Percentiles rank a stretch among this genome's conserved stretches.
phyloP scores from a whole-genome alignment of 2,888 invertebrate species.

The Ectropis crepuscularia region DNA sequence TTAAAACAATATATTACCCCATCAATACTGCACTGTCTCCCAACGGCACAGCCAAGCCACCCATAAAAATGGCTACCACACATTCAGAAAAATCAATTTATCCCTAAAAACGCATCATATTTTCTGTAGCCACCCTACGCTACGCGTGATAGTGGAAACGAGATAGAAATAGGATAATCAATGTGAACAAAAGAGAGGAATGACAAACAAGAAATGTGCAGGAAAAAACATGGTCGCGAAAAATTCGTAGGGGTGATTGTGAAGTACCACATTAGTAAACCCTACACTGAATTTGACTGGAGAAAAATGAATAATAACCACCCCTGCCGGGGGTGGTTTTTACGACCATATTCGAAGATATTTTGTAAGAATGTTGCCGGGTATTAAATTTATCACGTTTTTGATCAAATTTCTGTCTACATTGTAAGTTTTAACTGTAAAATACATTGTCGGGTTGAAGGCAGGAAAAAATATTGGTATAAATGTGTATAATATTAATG shows the following conservation, averaged over 20 bases:
- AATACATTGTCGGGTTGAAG: too few relatives aligned
- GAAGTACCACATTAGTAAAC: constrained; percentile 79
- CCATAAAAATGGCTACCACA: constrained; percentile 76
- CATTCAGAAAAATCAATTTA: constrained; percentile 81
- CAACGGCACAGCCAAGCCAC: constrained; percentile 46
- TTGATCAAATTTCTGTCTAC: constrained; percentile 16
- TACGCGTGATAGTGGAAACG: constrained; percentile 63
- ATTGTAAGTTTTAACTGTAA: background rate
- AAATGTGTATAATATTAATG: too few relatives aligned
- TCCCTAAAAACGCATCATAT: constrained; percentile 82
- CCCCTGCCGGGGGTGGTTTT: constrained; percentile 57
- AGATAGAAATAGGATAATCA: constrained; percentile 46
- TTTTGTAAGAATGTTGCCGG: constrained; percentile 55
- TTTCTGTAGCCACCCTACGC: constrained; percentile 78
- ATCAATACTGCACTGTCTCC: constrained; percentile 36
- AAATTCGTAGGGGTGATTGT: constrained; percentile 76
- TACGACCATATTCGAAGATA: constrained; percentile 72
- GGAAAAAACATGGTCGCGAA: constrained; percentile 82
- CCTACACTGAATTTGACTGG: constrained; percentile 71
- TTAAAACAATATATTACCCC: constrained; percentile 17
- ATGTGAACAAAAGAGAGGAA: constrained; percentile 49
- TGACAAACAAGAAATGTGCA: constrained; percentile 75
- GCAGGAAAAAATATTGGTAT: too few relatives aligned
- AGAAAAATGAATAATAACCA: constrained; percentile 81
- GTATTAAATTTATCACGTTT: constrained; percentile 54